A percentile compares a stretch with the other conserved stretches of the same genome.
Evolutionary conservation across 2,113 vertebrate genomes (phyloP).

Genomic region (Cacatua alba): DNA sequence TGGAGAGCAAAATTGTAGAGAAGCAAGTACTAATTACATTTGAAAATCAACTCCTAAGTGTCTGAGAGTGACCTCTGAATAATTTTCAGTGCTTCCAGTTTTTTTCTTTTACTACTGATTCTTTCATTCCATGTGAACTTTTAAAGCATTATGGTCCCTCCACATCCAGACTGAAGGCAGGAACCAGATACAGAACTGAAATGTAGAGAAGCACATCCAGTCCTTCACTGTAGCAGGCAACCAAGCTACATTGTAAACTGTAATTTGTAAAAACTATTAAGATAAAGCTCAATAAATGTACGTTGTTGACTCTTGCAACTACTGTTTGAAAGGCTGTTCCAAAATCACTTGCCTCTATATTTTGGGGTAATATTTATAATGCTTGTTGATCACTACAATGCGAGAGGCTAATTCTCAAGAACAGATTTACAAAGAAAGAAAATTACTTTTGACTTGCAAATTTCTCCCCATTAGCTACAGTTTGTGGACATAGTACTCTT

Average conservation of each 20-base stretch:
- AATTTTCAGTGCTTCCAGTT: neutral
- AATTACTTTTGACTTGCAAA: slow-evolving; percentile 65
- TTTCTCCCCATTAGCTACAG: slow-evolving; percentile 44
- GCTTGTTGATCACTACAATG: slow-evolving; percentile 46
- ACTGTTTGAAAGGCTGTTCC: slow-evolving; percentile 32
- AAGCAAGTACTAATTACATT: neutral
- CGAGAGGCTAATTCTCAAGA: slow-evolving; percentile 49
- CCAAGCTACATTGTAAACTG: neutral
- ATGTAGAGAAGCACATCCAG: neutral
- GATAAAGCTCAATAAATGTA: neutral
- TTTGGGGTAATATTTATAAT: slow-evolving; percentile 53
- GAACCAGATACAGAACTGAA: neutral
- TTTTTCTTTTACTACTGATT: neutral
- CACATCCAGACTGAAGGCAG: neutral
- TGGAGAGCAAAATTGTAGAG: neutral
- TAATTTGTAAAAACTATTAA: slow-evolving; percentile 12
- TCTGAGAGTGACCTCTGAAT: neutral
- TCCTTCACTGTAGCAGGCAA: neutral
- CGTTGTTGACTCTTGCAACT: slow-evolving; percentile 14
- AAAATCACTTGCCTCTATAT: slow-evolving; percentile 35
- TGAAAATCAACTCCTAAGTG: neutral
- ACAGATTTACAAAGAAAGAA: slow-evolving; percentile 46
- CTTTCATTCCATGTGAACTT: neutral
- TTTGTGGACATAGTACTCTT: slow-evolving; percentile 28
- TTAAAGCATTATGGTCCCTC: neutral